Evolutionary conservation across 2,888 invertebrate genomes (phyloP), one percentile per base, ranked within the genome.

Genomic region (Bombyx huttoni): DNA sequence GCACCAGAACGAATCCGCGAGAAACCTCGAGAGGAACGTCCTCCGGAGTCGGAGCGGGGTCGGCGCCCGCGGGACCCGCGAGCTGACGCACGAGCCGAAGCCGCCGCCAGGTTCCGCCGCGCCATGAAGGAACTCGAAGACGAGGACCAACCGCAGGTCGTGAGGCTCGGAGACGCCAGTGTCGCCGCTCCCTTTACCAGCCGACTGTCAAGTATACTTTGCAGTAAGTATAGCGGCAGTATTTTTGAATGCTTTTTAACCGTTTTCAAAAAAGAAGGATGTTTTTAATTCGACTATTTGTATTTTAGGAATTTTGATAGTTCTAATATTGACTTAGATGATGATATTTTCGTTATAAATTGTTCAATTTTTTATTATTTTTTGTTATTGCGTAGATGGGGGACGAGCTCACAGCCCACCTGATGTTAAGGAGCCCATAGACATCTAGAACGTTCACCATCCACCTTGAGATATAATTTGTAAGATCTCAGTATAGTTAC

Each of bases 151-250:
- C 91, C 94, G 1, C 94, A 96, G 63, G 90, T 99, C 49, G 98
- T 99, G 0, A 94, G 98, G 75, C 85, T 99, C 51, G 99, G 99
- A 2, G 99, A 99, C 82, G 99, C 99, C 3, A 98, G 98, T 64
- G 99, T 99, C 54, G 99, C 99, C 0, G 98, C 99, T 3, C 99
- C 99, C 0, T 99, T 99, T 74, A 99, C 99, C 0, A 98, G 98
- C 68, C 97, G 97, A 81, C 91, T 97, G 57, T 97, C 98, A 8
- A 98, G 98, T 47, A 97, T 98, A 73, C 91, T 94, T 72, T 98
- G 98, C 82, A 96, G 97, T 98, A 84, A 91, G 94, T 90, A 48
- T 57, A 51, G 10, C 46, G 35, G 6, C 34, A 53, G 35, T 14
- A 46, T 49, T 50, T 24, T 40, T 46, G 8, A 24, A 5, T 24